Evolutionary conservation across 2,888 invertebrate genomes (phyloP), one percentile per base, ranked within the genome.

Genomic region (Branchipolynoe longqiensis): DNA sequence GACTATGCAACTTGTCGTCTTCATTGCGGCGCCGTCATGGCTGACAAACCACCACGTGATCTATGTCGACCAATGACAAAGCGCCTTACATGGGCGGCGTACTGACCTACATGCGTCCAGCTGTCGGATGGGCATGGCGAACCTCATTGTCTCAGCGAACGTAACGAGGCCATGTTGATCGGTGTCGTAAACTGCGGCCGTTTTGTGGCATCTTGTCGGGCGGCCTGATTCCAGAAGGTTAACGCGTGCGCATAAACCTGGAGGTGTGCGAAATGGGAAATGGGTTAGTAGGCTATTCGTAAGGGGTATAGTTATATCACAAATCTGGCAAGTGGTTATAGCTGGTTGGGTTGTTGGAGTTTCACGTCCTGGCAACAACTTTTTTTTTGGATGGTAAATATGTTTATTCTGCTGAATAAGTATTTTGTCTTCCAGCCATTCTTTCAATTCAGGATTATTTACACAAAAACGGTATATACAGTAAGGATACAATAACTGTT

Each of bases 21-120:
- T n/a, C n/a, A 62, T 25, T 8, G 62, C n/a, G 14, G 14, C n/a
- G 8, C 8, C 28, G 54, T 78, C 78, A 78, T n/a, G 38, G 38
- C 14, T 48, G 28, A 25, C n/a, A 25, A 2, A 78, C 41, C 1
- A n/a, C 25, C 25, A 48, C 78, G 33, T 78, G 78, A 78, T 78
- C 28, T 78, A 78, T 41, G n/a, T n/a, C n/a, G n/a, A n/a, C n/a
- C n/a, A n/a, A n/a, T 54, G 18, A 22, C 22, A n/a, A n/a, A n/a
- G n/a, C n/a, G n/a, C n/a, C n/a, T n/a, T n/a, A 62, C 25, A 62
- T 28, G 12, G 14, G 25, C n/a, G 8, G n/a, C 31, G 0, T 18
- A 78, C 78, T 78, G 54, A 78, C 78, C 78, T 78, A 48, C 78
- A 78, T 28, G 78, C 78, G 48, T 78, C 78, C 48, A 78, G 78